phyloP scores from a whole-genome alignment of 2,888 invertebrate species.

The Aleiodes testaceus region DNA sequence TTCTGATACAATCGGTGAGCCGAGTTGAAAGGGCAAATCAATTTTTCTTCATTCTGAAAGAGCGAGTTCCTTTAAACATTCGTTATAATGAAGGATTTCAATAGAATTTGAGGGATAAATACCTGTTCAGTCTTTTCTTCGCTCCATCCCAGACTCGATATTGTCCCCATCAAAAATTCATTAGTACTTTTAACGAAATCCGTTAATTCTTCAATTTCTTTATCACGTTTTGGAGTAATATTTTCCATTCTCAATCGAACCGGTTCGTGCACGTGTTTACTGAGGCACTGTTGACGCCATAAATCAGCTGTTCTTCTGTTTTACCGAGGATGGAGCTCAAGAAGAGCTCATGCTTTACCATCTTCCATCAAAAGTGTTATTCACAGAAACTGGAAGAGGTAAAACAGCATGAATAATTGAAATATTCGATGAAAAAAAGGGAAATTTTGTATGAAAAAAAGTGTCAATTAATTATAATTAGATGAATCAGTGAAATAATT shows the following conservation, averaged over 20 bases:
- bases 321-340: too few relatives aligned
- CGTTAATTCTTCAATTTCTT: conserved; percentile 53
- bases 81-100: neutral
- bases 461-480: too few relatives aligned
- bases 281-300: too few relatives aligned
- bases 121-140: conserved; percentile 56
- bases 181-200: conserved; percentile 53
- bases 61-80: conserved; percentile 9
- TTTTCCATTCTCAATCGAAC: conserved; percentile 1
- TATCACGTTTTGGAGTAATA: conserved; percentile 41
- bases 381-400: too few relatives aligned
- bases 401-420: too few relatives aligned
- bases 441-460: too few relatives aligned
- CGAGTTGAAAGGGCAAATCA: conserved; percentile 73
- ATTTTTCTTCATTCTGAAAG: conserved; percentile 60
- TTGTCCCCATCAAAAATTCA: conserved; percentile 52
- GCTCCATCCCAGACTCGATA: conserved; percentile 56
- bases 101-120: conserved; percentile 37
- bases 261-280: too few relatives aligned
- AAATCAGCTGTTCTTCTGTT: too few relatives aligned
- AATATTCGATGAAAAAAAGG: too few relatives aligned
- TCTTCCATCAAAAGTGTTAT: too few relatives aligned
- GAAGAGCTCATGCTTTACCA: too few relatives aligned
- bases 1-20: conserved; percentile 73
- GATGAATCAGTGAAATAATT: too few relatives aligned